Conservation (phyloP, 2,797 vertebrate species). For the Platalea minor region DNA sequence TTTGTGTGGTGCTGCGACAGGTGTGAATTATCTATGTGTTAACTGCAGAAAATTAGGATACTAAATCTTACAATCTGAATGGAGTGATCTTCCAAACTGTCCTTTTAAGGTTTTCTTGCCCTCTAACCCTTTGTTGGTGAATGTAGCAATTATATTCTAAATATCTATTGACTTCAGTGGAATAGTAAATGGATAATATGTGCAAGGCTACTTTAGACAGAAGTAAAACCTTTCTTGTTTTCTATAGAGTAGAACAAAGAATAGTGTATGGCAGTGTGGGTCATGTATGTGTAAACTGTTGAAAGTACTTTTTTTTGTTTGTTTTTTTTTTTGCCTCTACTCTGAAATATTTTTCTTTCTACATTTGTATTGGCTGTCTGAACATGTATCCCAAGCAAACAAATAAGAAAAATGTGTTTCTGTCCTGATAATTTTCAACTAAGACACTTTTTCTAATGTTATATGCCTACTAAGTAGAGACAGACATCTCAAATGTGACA, state of each 20-base stretch:
- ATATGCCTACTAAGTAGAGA: not conserved
- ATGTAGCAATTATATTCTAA: not conserved
- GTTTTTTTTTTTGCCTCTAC: not conserved
- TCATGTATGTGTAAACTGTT: not conserved
- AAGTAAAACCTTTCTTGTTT: not conserved
- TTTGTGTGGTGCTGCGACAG: slow-evolving; percentile 93
- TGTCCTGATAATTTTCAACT: not conserved
- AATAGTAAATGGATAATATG: not conserved
- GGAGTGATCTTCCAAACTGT: not conserved
- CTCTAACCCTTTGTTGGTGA: not conserved
- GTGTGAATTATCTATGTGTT: slow-evolving; percentile 63
- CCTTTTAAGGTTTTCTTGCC: not conserved
- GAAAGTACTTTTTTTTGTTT: not conserved
- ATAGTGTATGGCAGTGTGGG: too few relatives aligned
- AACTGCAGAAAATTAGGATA: not conserved
- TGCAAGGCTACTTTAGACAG: not conserved
- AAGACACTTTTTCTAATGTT: not conserved
- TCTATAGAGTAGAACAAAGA: not conserved
- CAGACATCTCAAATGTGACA: not conserved
- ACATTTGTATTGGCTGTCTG: not conserved
- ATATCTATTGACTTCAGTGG: not conserved
- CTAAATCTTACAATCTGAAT: not conserved
- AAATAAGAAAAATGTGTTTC: not conserved
- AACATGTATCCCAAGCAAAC: not conserved
- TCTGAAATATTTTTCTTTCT: not conserved